Conservation (phyloP, 2,113 vertebrate genomes). For the Semicossyphus pulcher region DNA sequence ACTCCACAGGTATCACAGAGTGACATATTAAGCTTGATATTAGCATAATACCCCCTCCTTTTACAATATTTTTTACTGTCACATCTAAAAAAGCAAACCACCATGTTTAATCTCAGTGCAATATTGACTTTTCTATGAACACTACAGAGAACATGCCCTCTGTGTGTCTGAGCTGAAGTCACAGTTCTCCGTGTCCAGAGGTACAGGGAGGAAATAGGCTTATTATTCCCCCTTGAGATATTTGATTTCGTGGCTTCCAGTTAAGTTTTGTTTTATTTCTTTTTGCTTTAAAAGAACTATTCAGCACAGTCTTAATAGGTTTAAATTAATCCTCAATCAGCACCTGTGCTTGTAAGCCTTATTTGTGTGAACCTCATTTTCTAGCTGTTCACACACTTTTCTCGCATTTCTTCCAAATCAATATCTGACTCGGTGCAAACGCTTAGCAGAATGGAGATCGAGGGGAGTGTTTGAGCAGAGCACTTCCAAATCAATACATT, state of each 20-base stretch:
- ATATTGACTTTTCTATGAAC: no score
- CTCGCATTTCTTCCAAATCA: neutral
- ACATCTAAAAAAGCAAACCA: no score
- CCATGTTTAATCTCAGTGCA: no score
- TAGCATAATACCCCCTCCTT: no score
- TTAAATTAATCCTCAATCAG: constrained; percentile 3
- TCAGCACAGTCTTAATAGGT: neutral
- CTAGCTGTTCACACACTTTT: neutral
- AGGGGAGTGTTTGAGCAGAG: constrained; percentile 8
- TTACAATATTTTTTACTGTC: no score
- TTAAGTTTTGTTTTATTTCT: constrained; percentile 5
- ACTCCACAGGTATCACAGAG: no score
- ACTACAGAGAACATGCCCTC: no score
- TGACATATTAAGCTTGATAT: no score
- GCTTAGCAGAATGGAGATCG: constrained; percentile 12
- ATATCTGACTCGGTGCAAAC: constrained; percentile 9
- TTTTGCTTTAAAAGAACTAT: constrained; percentile 2
- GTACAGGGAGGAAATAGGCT: constrained; percentile 13
- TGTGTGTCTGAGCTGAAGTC: no score
- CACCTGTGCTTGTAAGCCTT: neutral
- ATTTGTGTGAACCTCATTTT: neutral
- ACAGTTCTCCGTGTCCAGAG: no score
- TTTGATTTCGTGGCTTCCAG: constrained; percentile 3
- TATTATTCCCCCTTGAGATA: constrained; percentile 22
- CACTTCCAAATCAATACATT: constrained; percentile 30